Evolutionary conservation across 1,140 invertebrate genomes (phyloP).

Genomic region (Trichonephila inaurata): DNA sequence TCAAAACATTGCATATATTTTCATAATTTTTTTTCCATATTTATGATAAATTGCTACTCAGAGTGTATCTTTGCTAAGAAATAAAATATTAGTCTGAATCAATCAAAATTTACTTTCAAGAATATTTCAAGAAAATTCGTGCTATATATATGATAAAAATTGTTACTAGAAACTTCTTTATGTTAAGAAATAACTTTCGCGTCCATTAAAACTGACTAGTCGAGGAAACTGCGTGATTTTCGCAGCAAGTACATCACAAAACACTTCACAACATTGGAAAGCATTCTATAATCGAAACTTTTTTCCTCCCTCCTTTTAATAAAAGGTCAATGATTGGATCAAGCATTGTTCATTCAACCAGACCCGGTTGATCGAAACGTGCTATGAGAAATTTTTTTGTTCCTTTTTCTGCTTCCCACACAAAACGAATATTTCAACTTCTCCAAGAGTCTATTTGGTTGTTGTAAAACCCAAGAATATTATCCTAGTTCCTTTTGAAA

Average conservation of each 20-base stretch:
- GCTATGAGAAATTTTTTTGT: neutral
- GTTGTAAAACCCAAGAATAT: too few relatives aligned
- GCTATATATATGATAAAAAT: too few relatives aligned
- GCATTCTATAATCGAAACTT: neutral
- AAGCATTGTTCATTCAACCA: constrained; percentile 33
- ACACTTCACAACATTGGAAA: neutral
- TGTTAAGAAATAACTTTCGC: too few relatives aligned
- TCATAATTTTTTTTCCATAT: too few relatives aligned
- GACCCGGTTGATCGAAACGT: neutral
- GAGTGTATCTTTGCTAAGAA: too few relatives aligned
- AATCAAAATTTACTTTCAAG: too few relatives aligned
- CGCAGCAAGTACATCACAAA: neutral
- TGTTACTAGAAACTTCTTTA: too few relatives aligned
- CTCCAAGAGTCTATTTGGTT: neutral
- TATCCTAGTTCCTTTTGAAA: neutral
- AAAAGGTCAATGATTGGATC: constrained; percentile 67
- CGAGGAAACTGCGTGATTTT: neutral
- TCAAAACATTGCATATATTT: too few relatives aligned
- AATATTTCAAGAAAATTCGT: too few relatives aligned
- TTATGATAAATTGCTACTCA: too few relatives aligned
- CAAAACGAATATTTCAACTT: neutral
- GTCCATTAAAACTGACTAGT: neutral
- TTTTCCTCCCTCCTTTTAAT: neutral
- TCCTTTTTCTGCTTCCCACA: constrained; percentile 9
- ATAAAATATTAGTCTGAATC: too few relatives aligned